Base-by-base conservation (phyloP, 2,888 invertebrate genomes). In the Cartodere bifasciata region DNA sequence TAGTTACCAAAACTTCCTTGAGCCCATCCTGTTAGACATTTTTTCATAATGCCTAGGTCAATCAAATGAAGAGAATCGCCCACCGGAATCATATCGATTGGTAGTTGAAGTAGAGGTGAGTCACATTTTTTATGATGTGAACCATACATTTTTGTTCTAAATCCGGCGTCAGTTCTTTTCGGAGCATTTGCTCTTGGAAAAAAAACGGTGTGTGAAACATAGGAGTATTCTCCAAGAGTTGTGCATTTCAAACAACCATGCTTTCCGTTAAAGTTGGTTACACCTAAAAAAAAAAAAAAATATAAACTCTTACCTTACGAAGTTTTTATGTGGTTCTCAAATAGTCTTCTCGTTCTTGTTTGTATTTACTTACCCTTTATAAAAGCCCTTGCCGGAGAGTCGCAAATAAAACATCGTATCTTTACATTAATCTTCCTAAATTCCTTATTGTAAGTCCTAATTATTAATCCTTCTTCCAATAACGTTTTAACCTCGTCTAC, bases 51-150 rank as follows among this genome's bases (percentile, higher is more conserved):
- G 7, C 36, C 38, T 23, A 45, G 39, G 33, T 45, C 42, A 5
- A 43, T 32, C 12, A 42, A 23, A 36, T 47, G 44, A 11, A 47
- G 29, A 5, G 37, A 38, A 31, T 47, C 45, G n/a, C 34, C 43
- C 6, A 44, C 37, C n/a, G 39, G 37, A 32, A 48, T 28, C 46
- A 45, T 47, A 33, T 47, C 29, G 13, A 47, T 37, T 10, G 39
- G 39, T 5, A 45, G 29, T 15, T 32, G 16, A 22, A 15, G 10
- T 28, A 42, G 25, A 12, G 39, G 36, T n/a, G 37, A 29, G 17
- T 42, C n/a, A 11, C 9, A 7, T 20, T 24, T 20, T 36, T 43
- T 43, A 26, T 43, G 36, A 32, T 42, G 40, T 11, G 16, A 23
- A 22, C 31, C 43, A 37, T 39, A 42, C 16, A 34, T 27, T 28